These are phyloP conservation scores for Chionomys nivalis DNA, from an alignment of 2,113 vertebrate species.

Conservation along the genomic window DNA sequence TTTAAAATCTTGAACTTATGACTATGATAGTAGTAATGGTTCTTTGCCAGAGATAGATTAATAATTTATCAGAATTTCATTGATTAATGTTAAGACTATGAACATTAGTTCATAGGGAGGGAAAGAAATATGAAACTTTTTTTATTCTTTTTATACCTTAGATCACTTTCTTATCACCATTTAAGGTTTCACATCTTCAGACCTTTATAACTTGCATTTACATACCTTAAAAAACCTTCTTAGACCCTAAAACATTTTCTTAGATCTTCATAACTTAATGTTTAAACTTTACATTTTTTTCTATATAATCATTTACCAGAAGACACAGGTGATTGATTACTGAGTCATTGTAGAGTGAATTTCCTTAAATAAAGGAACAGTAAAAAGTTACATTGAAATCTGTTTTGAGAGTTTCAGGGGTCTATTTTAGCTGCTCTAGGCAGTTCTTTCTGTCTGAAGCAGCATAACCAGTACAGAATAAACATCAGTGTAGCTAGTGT, in stretches of 20 bases:
- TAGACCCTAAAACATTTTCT: not conserved
- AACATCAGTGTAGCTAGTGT: not conserved
- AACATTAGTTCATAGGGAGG: not conserved
- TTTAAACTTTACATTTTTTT: not conserved
- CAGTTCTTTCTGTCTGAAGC: constrained; percentile 16
- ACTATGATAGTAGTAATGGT: not conserved
- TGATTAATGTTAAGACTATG: not conserved
- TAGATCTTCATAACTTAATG: not conserved
- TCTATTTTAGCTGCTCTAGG: constrained; percentile 13
- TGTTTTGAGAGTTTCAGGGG: not conserved
- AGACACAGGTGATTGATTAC: not conserved
- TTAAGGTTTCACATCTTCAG: not conserved
- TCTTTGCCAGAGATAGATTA: not conserved
- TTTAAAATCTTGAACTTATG: not conserved
- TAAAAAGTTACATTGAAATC: not conserved
- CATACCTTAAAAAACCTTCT: not conserved
- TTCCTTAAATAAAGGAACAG: not conserved
- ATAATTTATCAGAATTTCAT: not conserved
- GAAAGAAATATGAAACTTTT: not conserved
- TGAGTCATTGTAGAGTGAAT: not conserved
- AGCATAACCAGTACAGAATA: not conserved
- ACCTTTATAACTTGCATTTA: not conserved
- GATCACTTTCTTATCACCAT: not conserved
- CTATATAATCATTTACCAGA: not conserved
- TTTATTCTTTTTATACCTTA: not conserved